Conservation (phyloP, 2,888 invertebrate genomes). For the Dryobota labecula region DNA sequence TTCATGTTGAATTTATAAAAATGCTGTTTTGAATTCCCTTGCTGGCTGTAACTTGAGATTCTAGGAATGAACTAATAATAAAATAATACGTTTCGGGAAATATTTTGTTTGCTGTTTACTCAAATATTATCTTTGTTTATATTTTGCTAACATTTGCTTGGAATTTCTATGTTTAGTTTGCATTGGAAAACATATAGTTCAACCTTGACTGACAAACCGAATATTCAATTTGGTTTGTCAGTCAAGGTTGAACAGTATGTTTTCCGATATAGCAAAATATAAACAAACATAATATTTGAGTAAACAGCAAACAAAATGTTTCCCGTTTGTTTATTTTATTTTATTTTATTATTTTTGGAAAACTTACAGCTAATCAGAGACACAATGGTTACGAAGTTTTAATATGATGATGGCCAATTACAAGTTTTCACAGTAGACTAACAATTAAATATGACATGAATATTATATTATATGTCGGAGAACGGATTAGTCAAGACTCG, state of each 20-base stretch:
- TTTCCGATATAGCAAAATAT: slow-evolving; percentile 4
- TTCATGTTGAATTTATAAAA: slow-evolving; percentile 43
- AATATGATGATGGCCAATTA: too few species aligned
- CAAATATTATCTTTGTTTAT: slow-evolving; percentile 29
- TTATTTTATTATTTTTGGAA: too few species aligned
- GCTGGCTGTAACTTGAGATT: slow-evolving; percentile 47
- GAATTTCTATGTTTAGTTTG: slow-evolving; percentile 35
- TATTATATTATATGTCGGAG: too few species aligned
- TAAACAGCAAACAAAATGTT: slow-evolving; percentile 16
- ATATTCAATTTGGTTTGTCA: too few species aligned
- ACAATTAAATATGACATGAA: too few species aligned
- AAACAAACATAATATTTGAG: slow-evolving; percentile 27
- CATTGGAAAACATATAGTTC: not conserved
- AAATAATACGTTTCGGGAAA: slow-evolving; percentile 38
- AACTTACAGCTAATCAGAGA: too few species aligned
- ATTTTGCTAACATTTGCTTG: slow-evolving; percentile 12
- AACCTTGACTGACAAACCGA: slow-evolving; percentile 6
- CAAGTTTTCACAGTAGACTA: too few species aligned
- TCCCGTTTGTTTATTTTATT: too few species aligned
- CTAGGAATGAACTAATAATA: slow-evolving; percentile 48
- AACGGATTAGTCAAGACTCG: too few species aligned
- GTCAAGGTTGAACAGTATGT: slow-evolving; percentile 1
- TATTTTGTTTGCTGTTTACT: slow-evolving; percentile 12
- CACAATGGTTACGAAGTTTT: too few species aligned
- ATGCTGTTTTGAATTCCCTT: slow-evolving; percentile 51